Evolutionary conservation across 2,113 vertebrate species (phyloP), one percentile per base, ranked within the genome.

Genomic region (Sisor rabdophorus): DNA sequence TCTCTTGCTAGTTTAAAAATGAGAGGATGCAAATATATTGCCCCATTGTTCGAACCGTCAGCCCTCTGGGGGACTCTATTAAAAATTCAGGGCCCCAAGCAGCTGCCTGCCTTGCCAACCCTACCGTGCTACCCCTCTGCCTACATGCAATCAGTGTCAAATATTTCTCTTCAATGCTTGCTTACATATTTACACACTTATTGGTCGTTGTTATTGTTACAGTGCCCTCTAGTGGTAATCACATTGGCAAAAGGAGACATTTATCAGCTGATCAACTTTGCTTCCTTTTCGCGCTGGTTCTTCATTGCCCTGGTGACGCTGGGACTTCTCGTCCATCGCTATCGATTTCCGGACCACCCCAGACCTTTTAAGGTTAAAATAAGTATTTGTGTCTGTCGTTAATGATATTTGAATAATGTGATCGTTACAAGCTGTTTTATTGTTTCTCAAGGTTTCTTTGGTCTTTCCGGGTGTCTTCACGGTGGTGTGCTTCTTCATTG

Each of bases 401-500:
- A 7, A 20, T 47, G 20, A 4, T 7, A 20, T 47, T 13, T 52
- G 22, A 20, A 63, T 36, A 15, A 65, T 8, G 10, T 4, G 5
- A 44, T 44, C 40, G 5, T 60, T 19, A 40, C 36, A 20, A 22
- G 3, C 26, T 44, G 40, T 36, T 26, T 36, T 47, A 58, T 4
- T 48, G 0, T 79, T 19, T 56, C 77, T 87, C 0, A 86, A 98
- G 97, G 95, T 98, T 47, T 95, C 95, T 1, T 64, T 96, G 12
- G 93, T 86, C 80, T 90, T 99, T 48, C 93, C 93, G 0, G 89
- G 94, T 0, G 75, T 91, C 79, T 98, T 99, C 84, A 98, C 96
- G 4, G 92, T 94, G 84, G 96, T 95, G 0, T 99, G 94, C 76
- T 91, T 98, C 88, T 96, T 96, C 90, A 97, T 99, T 86, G 97